Percentiles rank a stretch among this genome's conserved stretches.
phyloP scores from a whole-genome alignment of 2,888 invertebrate genomes.

The Folsomia manolachei region DNA sequence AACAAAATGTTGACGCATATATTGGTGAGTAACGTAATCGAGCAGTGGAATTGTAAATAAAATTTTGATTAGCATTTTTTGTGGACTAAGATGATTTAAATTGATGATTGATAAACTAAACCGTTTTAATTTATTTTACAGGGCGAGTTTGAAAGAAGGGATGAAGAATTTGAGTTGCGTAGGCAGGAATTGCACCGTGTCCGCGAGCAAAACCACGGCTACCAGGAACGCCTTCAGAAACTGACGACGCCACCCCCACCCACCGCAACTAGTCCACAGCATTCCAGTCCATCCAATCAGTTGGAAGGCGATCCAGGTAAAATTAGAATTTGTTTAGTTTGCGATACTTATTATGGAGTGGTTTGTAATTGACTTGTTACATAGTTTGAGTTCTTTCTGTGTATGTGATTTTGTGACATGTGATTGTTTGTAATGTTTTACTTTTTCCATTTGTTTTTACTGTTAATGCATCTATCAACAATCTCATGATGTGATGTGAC shows the following conservation, averaged over 20 bases:
- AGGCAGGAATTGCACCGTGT: conserved; percentile 69
- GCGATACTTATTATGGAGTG: neutral
- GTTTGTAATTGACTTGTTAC: no score
- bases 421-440: neutral
- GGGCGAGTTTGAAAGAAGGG: conserved; percentile 71
- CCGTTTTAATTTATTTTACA: conserved; percentile 53
- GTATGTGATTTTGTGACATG: conserved; percentile 2
- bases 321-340: no score
- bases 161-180: conserved; percentile 71
- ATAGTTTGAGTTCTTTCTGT: neutral
- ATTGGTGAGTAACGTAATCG: conserved; percentile 62
- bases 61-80: neutral
- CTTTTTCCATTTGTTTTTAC: neutral
- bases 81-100: neutral
- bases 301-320: conserved; percentile 50
- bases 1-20: conserved; percentile 67
- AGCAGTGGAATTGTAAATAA: no score
- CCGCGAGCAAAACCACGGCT: conserved; percentile 68
- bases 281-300: conserved; percentile 52
- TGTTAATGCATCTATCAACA: neutral
- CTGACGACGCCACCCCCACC: neutral
- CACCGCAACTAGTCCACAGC: conserved; percentile 40
- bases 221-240: conserved; percentile 52
- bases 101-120: neutral
- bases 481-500: neutral